phyloP scores from a whole-genome alignment of 2,113 vertebrate genomes.

The Spermophilus dauricus region DNA sequence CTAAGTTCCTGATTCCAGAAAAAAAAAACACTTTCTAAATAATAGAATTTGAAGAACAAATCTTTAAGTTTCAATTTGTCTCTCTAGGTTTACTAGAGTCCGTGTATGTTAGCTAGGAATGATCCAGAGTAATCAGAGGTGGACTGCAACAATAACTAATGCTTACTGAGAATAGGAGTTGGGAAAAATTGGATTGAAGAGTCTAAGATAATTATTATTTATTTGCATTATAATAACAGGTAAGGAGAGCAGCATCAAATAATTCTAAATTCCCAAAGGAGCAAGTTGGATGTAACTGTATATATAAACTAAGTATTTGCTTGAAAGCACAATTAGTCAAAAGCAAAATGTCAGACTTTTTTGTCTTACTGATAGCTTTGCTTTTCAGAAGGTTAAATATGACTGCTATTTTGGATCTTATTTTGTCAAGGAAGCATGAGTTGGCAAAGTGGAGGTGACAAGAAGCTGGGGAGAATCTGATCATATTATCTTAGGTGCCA shows the following conservation, averaged over 20 bases:
- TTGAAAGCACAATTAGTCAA: neutral
- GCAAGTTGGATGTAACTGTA: neutral
- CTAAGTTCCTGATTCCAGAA: neutral
- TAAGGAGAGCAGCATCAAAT: neutral
- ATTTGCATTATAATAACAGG: neutral
- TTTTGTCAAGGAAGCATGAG: neutral
- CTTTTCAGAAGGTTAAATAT: constrained; percentile 46
- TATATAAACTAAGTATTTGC: neutral
- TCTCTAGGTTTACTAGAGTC: neutral
- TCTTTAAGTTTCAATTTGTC: neutral
- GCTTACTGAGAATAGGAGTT: neutral
- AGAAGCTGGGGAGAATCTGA: constrained; percentile 52
- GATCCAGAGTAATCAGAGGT: neutral
- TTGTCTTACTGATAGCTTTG: neutral
- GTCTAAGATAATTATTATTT: neutral
- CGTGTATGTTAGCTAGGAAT: too few species aligned
- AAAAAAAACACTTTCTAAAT: neutral
- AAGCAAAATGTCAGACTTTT: neutral
- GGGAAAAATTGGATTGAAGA: neutral
- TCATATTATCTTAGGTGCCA: neutral
- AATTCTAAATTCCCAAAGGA: neutral
- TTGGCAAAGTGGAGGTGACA: constrained; percentile 49
- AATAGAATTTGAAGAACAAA: neutral
- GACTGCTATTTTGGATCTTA: constrained; percentile 23
- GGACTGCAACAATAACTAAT: neutral